Conservation (phyloP, 2,113 vertebrate genomes). For the Apteryx owenii region DNA sequence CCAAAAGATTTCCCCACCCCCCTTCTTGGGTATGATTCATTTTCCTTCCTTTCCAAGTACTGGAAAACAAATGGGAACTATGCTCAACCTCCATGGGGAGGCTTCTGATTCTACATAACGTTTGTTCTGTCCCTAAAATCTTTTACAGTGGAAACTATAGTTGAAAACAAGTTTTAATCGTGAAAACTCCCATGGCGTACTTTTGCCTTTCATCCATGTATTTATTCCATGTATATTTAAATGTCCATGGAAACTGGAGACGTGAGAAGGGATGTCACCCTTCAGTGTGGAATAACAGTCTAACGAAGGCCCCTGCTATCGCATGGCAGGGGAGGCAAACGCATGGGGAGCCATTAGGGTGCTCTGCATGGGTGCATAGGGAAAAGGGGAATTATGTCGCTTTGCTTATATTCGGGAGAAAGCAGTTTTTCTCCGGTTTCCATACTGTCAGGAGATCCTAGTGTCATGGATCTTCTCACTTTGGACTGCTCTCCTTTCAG, state of each 20-base stretch:
- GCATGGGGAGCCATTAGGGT: neutral
- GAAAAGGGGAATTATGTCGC: neutral
- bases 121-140: neutral
- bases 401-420: neutral
- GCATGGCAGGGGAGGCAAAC: fast-evolving
- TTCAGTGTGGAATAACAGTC: neutral
- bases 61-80: neutral
- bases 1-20: neutral
- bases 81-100: neutral
- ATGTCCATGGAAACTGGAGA: neutral
- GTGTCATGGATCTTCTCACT: neutral
- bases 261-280: neutral
- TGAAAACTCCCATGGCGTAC: neutral
- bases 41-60: neutral
- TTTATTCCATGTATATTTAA: neutral
- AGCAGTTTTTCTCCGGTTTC: neutral
- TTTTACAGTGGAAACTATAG: neutral
- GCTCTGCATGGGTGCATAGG: too few relatives aligned
- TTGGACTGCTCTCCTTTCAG: neutral
- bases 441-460: neutral
- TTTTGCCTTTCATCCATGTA: neutral
- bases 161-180: neutral
- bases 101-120: neutral
- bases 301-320: neutral
- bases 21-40: neutral